Conservation (phyloP, 2,888 invertebrate species). For the Exephanes ischioxanthus region DNA sequence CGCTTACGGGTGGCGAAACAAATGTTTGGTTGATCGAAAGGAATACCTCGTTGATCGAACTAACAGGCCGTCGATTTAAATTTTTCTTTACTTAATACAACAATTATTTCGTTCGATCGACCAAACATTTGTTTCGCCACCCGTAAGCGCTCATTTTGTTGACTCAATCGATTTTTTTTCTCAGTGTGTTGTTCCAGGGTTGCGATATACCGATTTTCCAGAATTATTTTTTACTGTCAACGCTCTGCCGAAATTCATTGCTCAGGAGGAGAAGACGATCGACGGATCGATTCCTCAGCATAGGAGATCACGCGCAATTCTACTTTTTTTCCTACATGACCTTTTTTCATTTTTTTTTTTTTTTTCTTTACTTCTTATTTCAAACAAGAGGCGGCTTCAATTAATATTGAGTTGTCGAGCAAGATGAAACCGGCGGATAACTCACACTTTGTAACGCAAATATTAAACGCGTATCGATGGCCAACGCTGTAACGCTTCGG, state of each 20-base stretch:
- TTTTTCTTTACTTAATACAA: too few relatives aligned
- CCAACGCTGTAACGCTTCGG: constrained; percentile 2
- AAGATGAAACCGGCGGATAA: constrained; percentile 47
- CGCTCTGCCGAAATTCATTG: constrained; percentile 25
- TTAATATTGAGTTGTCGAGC: constrained; percentile 58
- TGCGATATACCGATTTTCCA: too few relatives aligned
- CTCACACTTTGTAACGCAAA: constrained; percentile 48
- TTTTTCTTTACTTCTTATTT: not conserved
- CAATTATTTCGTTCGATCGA: too few relatives aligned
- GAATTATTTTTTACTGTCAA: too few relatives aligned
- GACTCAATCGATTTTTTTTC: too few relatives aligned
- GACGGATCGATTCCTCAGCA: constrained; percentile 52
- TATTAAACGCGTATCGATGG: constrained; percentile 24
- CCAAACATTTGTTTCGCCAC: too few relatives aligned
- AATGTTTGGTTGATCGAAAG: too few relatives aligned
- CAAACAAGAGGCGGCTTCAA: constrained; percentile 12
- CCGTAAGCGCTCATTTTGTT: too few relatives aligned
- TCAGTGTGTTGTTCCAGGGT: too few relatives aligned
- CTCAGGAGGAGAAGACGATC: constrained; percentile 3
- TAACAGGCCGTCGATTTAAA: too few relatives aligned
- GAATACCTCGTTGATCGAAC: too few relatives aligned
- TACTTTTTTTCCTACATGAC: constrained; percentile 21
- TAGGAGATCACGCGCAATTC: constrained; percentile 32
- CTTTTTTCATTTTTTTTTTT: constrained; percentile 26
- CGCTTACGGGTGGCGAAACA: too few relatives aligned